Base-by-base conservation (phyloP, 2,797 vertebrate genomes). In the Hephaestus fuliginosus region DNA sequence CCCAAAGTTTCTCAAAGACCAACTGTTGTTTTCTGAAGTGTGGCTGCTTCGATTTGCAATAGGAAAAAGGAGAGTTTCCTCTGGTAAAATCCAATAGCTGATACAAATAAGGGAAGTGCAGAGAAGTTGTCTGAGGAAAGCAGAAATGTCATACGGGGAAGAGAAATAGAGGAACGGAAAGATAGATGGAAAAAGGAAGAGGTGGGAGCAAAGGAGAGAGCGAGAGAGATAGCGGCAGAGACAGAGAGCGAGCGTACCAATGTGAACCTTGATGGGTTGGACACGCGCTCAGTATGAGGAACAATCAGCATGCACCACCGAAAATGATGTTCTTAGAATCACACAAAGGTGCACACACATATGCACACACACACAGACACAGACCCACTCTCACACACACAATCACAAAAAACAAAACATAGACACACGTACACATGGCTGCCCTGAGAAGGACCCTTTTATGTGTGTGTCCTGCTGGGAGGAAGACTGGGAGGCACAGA, bases 181-280 rank as follows among this genome's bases (percentile, higher is more conserved):
- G 81, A 86, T 61, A 78, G 84, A 85, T 61, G 78, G 65, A 77
- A 84, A 84, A 87, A 60, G 44, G 44, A 58, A 67, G 76, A 81
- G 79, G 62, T 74, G 75, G 72, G 63, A 76, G 73, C 41, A 6
- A 78, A 52, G 52, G 70, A 85, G 75, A 55, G 70, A 71, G 71
- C 1, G 56, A 81, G 82, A 63, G 72, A 84, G 39, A 80, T 36
- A 64, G 63, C 80, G 13, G 41, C 14, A 75, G 69, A 84, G 62
- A 69, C 18, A 33, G 76, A 61, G 77, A 89, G 87, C 2, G n/a
- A 86, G 80, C 58, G 77, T 68, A 74, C 89, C 93, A 92, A 91
- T 92, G 92, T 93, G 91, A 94, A 92, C 91, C 91, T 89, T 93
- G 93, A 94, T 95, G 91, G 94, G 88, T 92, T 91, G 86, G 90